These are phyloP conservation scores for Stenichneumon culpator DNA, from an alignment of 2,888 invertebrate species.

Conservation along the genomic window DNA sequence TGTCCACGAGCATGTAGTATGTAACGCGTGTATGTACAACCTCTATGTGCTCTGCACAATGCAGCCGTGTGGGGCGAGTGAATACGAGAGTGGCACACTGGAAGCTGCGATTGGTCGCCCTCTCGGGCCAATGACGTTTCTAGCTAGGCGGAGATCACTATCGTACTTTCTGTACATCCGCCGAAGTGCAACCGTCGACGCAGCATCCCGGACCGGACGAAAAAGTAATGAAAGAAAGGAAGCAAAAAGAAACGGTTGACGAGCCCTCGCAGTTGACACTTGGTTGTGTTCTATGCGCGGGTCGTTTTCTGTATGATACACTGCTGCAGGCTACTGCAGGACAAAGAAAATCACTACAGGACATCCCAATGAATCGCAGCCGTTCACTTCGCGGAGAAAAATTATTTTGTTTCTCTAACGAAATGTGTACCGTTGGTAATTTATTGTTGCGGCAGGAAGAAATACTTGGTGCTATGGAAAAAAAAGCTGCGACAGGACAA, in stretches of 20 bases:
- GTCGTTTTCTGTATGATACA: neutral
- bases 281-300: neutral
- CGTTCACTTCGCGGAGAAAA: too few species aligned
- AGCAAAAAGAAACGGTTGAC: neutral
- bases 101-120: conserved; percentile 69
- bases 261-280: neutral
- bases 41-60: neutral
- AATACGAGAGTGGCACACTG: conserved; percentile 26
- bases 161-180: conserved; percentile 21
- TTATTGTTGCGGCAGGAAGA: too few species aligned
- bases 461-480: too few species aligned
- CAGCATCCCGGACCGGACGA: conserved; percentile 34
- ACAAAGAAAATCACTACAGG: too few species aligned
- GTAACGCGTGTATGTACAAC: neutral
- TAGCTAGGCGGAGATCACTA: conserved; percentile 69
- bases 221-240: neutral
- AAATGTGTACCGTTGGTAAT: too few species aligned
- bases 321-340: too few species aligned
- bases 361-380: too few species aligned
- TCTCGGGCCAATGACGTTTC: conserved; percentile 69
- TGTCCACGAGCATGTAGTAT: neutral
- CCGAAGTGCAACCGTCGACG: conserved; percentile 30
- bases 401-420: too few species aligned
- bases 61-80: conserved; percentile 25
- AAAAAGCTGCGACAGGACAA: too few species aligned